Evolutionary conservation across 2,888 invertebrate genomes (phyloP).

Genomic region (Quadroppia sp.): DNA sequence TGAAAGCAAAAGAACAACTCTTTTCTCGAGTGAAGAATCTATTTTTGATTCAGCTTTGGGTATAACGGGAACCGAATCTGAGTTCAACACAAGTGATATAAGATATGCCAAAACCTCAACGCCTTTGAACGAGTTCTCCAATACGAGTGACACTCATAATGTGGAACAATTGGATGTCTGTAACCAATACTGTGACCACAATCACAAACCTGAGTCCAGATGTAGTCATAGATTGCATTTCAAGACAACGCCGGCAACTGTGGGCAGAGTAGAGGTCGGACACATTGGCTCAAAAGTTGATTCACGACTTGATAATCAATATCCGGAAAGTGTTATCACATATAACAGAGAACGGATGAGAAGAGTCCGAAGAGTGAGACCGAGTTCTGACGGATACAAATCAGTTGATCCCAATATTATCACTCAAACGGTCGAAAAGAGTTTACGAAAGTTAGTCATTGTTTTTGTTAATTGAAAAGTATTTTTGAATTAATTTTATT

Average conservation of each 20-base stretch:
- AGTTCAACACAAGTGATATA: too few species aligned
- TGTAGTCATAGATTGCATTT: constrained; percentile 41
- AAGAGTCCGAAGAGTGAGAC: constrained; percentile 13
- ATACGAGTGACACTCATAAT: constrained; percentile 5
- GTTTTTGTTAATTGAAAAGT: background rate
- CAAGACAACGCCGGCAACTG: background rate
- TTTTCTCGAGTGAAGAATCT: constrained; percentile 16
- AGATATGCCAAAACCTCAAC: too few species aligned
- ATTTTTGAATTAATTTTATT: background rate
- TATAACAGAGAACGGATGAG: constrained; percentile 6
- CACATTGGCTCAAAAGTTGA: constrained; percentile 35
- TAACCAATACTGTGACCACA: background rate
- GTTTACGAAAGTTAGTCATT: constrained; percentile 71
- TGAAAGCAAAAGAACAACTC: background rate
- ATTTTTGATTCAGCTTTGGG: background rate
- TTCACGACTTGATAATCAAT: background rate
- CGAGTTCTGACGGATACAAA: constrained; percentile 22
- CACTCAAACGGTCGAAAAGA: constrained; percentile 78
- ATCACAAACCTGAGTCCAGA: constrained; percentile 29
- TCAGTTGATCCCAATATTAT: constrained; percentile 54
- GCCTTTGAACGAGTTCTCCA: too few species aligned
- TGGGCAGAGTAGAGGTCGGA: constrained; percentile 26
- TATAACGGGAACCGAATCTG: too few species aligned
- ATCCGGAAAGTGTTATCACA: background rate
- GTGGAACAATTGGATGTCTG: background rate